A percentile compares a stretch with the other conserved stretches of the same genome.
These are phyloP conservation scores for Colaptes auratus DNA, from an alignment of 2,113 vertebrate species.

Conservation along the genomic window DNA sequence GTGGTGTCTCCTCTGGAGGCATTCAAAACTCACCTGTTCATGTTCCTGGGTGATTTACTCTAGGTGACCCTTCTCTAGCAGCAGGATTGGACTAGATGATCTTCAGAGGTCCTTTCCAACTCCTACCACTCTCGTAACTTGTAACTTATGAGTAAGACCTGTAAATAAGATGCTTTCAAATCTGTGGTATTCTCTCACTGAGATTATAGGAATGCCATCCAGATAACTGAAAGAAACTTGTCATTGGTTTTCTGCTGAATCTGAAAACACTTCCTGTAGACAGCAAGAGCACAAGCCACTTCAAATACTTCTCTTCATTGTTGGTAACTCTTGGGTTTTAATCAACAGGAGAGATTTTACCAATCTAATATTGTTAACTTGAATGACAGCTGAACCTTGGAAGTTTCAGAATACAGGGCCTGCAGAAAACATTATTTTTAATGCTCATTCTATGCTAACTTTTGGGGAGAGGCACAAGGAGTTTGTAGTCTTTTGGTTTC, in stretches of 20 bases:
- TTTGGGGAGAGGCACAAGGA: background rate
- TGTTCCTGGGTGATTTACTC: too few species aligned
- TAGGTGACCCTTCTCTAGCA: too few species aligned
- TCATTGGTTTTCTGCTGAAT: background rate
- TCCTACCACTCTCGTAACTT: too few species aligned
- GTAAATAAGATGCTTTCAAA: background rate
- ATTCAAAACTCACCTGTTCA: too few species aligned
- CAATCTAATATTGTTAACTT: background rate
- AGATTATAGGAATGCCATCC: background rate
- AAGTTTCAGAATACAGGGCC: background rate
- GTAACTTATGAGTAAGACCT: background rate
- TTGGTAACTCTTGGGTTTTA: background rate
- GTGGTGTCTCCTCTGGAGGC: too few species aligned
- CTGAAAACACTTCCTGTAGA: background rate
- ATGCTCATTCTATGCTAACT: background rate
- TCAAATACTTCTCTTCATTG: background rate
- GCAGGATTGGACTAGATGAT: too few species aligned
- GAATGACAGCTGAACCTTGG: background rate
- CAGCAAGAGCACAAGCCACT: background rate
- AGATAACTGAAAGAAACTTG: background rate
- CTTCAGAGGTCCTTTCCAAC: too few species aligned
- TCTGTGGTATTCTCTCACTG: background rate
- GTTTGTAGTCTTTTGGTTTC: background rate
- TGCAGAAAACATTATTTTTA: background rate
- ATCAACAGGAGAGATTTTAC: background rate